Evolutionary conservation across 64 coral and sea anemone genomes (phyloP).

Genomic region (Montipora sp.): DNA sequence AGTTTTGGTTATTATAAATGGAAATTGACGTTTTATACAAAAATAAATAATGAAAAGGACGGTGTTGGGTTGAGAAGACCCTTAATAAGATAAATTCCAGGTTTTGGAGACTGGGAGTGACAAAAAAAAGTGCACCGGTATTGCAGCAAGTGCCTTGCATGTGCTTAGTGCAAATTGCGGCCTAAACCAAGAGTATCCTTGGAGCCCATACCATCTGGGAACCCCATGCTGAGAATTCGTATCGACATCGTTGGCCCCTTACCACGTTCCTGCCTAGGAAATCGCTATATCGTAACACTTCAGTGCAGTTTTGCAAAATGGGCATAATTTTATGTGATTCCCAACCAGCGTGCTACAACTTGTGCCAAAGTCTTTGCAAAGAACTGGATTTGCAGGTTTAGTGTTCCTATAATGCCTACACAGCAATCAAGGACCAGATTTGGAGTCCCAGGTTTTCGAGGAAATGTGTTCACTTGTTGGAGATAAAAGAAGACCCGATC

Average conservation of each 20-base stretch:
- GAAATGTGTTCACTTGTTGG: slow-evolving; percentile 44
- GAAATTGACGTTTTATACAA: no score
- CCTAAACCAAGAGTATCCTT: slow-evolving; percentile 37
- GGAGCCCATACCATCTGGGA: slow-evolving; percentile 17
- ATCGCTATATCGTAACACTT: slow-evolving; percentile 21
- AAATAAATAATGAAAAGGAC: neutral
- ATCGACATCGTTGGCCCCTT: slow-evolving; percentile 54
- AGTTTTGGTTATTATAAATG: no score
- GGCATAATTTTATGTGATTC: slow-evolving; percentile 41
- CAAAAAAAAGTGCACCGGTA: slow-evolving; percentile 40
- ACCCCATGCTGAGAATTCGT: slow-evolving; percentile 36
- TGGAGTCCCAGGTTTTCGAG: slow-evolving; percentile 53
- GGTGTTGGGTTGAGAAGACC: slow-evolving; percentile 66
- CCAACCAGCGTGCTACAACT: no score
- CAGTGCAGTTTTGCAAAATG: slow-evolving; percentile 5
- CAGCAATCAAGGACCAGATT: slow-evolving; percentile 52
- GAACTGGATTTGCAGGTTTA: slow-evolving; percentile 61
- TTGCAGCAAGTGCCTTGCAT: slow-evolving; percentile 45
- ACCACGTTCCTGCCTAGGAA: slow-evolving; percentile 23
- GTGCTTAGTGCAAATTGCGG: slow-evolving; percentile 41
- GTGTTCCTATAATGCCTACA: slow-evolving; percentile 68
- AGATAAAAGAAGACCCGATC: slow-evolving; percentile 70
- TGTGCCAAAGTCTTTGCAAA: slow-evolving; percentile 25
- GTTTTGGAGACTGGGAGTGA: neutral
- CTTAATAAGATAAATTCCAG: no score